Conservation (phyloP, 1,140 invertebrate genomes). For the Agraylea sexmaculata region DNA sequence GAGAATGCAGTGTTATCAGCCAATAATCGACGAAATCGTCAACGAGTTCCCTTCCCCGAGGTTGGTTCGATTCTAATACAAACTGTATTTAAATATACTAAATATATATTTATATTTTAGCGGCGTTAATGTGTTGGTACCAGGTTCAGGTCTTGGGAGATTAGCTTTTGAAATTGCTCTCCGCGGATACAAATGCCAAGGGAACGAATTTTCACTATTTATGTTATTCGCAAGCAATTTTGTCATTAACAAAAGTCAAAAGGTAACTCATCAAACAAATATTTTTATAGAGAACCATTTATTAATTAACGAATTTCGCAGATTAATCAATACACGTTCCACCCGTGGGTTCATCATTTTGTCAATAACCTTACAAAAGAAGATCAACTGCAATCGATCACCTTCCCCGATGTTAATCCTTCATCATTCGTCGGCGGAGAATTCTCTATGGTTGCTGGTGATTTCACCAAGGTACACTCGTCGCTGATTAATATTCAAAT, state of each 20-base stretch:
- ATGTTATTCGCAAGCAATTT: constrained; percentile 97
- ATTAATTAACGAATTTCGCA: constrained; percentile 17
- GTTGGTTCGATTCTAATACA: constrained; percentile 6
- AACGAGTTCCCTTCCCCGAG: constrained; percentile 50
- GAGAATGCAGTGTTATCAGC: constrained; percentile 77
- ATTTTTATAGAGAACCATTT: not conserved
- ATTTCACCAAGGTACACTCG: constrained; percentile 67
- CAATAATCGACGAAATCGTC: constrained; percentile 78
- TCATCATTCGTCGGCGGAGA: constrained; percentile 48
- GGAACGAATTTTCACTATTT: constrained; percentile 95
- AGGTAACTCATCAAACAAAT: constrained; percentile 27
- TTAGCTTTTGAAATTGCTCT: constrained; percentile 87
- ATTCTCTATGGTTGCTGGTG: constrained; percentile 94
- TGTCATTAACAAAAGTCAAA: constrained; percentile 74
- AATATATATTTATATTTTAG: constrained; percentile 25
- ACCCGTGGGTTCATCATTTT: constrained; percentile 91
- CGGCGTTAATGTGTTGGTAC: constrained; percentile 73
- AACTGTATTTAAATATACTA: not conserved
- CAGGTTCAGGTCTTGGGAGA: constrained; percentile 87
- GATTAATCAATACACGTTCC: constrained; percentile 49
- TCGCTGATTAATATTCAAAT: constrained; percentile 6
- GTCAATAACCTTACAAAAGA: constrained; percentile 74
- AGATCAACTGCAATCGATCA: constrained; percentile 66
- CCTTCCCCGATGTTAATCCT: constrained; percentile 88
- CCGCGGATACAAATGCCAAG: constrained; percentile 83